Evolutionary conservation across 2,888 invertebrate species (phyloP).

Genomic region (Drosophila multiciliata): DNA sequence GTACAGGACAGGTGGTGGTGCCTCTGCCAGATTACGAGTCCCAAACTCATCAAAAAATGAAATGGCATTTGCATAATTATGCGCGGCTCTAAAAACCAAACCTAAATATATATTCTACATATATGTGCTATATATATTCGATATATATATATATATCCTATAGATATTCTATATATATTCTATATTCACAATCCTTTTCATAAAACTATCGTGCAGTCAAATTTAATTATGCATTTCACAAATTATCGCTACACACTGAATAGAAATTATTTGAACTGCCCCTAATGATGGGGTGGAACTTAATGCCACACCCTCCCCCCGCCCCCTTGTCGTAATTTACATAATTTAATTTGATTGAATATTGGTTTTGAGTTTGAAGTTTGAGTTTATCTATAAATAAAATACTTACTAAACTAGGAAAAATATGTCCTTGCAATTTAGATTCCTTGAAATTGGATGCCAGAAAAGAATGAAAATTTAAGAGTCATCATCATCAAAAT

Average conservation of each 20-base stretch:
- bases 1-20: background rate
- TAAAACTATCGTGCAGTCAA: constrained; percentile 48
- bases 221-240: constrained; percentile 58
- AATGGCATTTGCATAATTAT: constrained; percentile 50
- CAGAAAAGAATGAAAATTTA: background rate
- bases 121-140: too few relatives aligned
- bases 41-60: constrained; percentile 47
- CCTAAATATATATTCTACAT: background rate
- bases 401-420: background rate
- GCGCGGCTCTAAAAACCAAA: background rate
- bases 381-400: background rate
- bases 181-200: background rate
- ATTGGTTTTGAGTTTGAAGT: background rate
- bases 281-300: background rate
- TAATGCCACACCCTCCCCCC: background rate
- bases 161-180: too few relatives aligned
- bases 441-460: background rate
- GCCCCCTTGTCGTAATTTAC: background rate
- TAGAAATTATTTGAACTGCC: constrained; percentile 31
- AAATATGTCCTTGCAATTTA: background rate
- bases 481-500: constrained; percentile 20
- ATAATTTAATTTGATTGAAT: background rate
- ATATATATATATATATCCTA: too few relatives aligned
- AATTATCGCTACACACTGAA: constrained; percentile 51
- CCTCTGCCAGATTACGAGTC: constrained; percentile 31